Conservation (phyloP, 2,113 vertebrate species). For the Melanotaenia duboulayi region DNA sequence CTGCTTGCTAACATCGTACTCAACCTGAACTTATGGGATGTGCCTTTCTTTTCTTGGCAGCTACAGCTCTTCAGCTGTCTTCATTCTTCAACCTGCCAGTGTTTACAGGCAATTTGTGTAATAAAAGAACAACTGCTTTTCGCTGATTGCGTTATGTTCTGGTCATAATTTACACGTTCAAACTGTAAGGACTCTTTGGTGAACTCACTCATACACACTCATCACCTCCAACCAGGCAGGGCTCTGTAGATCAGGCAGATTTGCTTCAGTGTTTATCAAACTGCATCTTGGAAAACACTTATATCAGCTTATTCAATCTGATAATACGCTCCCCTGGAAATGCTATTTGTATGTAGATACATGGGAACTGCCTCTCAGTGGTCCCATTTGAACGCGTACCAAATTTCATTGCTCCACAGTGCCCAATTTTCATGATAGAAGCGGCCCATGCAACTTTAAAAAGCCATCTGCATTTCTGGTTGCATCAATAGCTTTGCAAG, state of each 20-base stretch:
- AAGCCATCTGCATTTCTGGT: conserved; percentile 78
- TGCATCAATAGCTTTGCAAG: conserved; percentile 49
- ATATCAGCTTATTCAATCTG: conserved; percentile 34
- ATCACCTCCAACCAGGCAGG: conserved; percentile 9
- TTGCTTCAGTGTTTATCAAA: conserved; percentile 47
- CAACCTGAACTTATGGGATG: conserved; percentile 22
- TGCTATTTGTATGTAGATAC: conserved; percentile 71
- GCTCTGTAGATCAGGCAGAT: conserved; percentile 16
- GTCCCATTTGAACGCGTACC: conserved; percentile 63
- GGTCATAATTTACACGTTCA: conserved; percentile 24
- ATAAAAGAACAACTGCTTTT: conserved; percentile 26
- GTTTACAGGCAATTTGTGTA: conserved; percentile 42
- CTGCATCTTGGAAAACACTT: conserved; percentile 46
- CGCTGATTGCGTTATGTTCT: conserved; percentile 22
- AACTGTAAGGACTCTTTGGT: conserved; percentile 13
- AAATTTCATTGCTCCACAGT: conserved; percentile 77
- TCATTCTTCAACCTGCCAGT: conserved; percentile 47
- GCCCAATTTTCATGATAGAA: conserved; percentile 64
- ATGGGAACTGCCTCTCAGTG: conserved; percentile 57
- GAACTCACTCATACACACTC: conserved; percentile 23
- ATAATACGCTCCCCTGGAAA: conserved; percentile 74
- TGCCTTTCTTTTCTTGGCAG: conserved; percentile 23
- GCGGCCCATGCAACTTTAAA: conserved; percentile 66
- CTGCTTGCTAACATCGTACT: conserved; percentile 9
- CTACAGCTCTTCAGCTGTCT: conserved; percentile 41